Evolutionary conservation across 2,888 invertebrate genomes (phyloP), one percentile per base, ranked within the genome.

Genomic region (Brenthis hecate): DNA sequence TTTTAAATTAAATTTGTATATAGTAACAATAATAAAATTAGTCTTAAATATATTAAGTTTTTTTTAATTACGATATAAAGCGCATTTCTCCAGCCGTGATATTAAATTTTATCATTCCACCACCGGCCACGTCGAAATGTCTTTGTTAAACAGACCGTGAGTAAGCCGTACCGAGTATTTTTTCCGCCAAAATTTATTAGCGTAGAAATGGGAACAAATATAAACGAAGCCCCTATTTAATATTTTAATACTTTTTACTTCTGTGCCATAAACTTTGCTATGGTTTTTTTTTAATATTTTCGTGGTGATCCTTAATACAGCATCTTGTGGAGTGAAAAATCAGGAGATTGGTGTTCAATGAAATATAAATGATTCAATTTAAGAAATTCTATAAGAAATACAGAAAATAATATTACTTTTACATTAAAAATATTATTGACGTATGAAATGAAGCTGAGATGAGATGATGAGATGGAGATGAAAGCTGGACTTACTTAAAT

Each of bases 71-170:
- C 75, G 74, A 74, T 74, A 73, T 73, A 68, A 75, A 75, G 68
- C 61, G 72, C 69, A 71, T 74, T 75, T 72, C 69, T 73, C 74
- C 73, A 76, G 58, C 75, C 80, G 77, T 82, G 81, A 81, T 88
- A 88, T 88, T 86, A 88, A 88, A 88, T 87, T 88, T 87, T 83
- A 86, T 85, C 84, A 86, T 85, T 83, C 77, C 76, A 76, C 77
- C 76, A 76, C 82, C 82, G 80, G 78, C 75, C 76, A 78, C 78
- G 77, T 75, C 78, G 78, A 84, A 86, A 86, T 86, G 84, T 86
- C 86, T 85, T 83, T 86, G 88, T 83, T 83, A 77, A 87, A 81
- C 86, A 80, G 84, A 81, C 77, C 85, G 82, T 80, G 72, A 80
- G 74, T 68, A 73, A 78, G 79, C 76, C 78, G 80, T 69, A 72